Base-by-base conservation (phyloP, 1,140 invertebrate genomes). In the Tetragnatha versicolor region DNA sequence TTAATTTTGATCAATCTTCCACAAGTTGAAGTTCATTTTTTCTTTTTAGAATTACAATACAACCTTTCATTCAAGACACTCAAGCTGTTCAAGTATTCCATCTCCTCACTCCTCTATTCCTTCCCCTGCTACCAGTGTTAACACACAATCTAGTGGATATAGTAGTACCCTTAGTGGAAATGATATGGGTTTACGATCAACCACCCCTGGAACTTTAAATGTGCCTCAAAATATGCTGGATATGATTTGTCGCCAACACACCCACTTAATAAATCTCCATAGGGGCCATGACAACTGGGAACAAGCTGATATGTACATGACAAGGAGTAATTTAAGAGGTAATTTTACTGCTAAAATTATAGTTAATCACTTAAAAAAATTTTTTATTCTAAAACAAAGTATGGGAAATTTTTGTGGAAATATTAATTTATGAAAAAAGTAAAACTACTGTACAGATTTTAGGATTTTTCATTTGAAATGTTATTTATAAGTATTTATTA, bases 31-130 rank as follows among this genome's bases (percentile, higher is more conserved):
- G 37, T 42, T 20, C 76, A 49, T 22, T 33, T 27, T 3, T n/a
- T n/a, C n/a, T n/a, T n/a, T n/a, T n/a, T n/a, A n/a, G n/a, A n/a
- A n/a, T n/a, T n/a, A n/a, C n/a, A n/a, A n/a, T n/a, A n/a, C n/a
- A n/a, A n/a, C n/a, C n/a, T n/a, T n/a, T 35, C 68, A 51, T 3
- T 53, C 55, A 39, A 60, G 66, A 42, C 25, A 37, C 37, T 17
- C 31, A 42, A 58, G 45, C 31, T n/a, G 45, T 53, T 12, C 33
- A 9, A 63, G 22, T 22, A 33, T 79, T 49, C 92, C 92, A 17
- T 94, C 92, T 2, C 91, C 92, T 2, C 87, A 93, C 73, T 94
- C 93, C 0, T 93, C 93, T 7, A 92, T 92, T 3, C 93, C 93
- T 1, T 94, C 92, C 2, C 93, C 93, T 7, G 92, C 93, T n/a